phyloP scores from a whole-genome alignment of 2,888 invertebrate species.

The Platycheirus albimanus region DNA sequence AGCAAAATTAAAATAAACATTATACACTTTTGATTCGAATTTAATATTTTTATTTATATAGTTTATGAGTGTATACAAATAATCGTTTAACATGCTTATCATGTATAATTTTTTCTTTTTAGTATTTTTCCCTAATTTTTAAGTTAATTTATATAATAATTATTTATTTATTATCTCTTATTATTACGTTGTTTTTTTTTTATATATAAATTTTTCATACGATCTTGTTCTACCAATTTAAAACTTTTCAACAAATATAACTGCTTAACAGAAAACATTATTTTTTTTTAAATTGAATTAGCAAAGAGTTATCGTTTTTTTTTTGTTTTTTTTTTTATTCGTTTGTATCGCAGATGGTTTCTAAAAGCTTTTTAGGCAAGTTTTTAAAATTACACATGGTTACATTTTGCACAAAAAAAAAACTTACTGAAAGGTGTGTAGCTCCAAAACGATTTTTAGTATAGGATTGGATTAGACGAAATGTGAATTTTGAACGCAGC shows the following conservation, averaged over 20 bases:
- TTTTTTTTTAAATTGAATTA: conserved; percentile 6
- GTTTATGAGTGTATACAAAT: conserved; percentile 69
- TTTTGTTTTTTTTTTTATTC: not conserved
- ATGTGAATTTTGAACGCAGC: too few relatives aligned
- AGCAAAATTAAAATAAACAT: too few relatives aligned
- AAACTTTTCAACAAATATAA: conserved; percentile 26
- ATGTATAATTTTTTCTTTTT: not conserved
- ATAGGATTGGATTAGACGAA: too few relatives aligned
- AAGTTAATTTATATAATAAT: not conserved
- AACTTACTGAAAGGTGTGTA: too few relatives aligned
- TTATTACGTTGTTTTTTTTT: not conserved
- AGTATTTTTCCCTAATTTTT: not conserved
- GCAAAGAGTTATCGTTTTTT: not conserved
- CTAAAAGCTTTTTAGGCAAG: too few relatives aligned
- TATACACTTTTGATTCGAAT: not conserved
- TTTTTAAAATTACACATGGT: too few relatives aligned
- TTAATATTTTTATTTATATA: conserved; percentile 48
- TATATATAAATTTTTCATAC: not conserved
- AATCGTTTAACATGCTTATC: conserved; percentile 29
- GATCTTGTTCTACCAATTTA: conserved; percentile 14
- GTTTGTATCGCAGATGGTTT: conserved; percentile 29
- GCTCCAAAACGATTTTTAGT: too few relatives aligned
- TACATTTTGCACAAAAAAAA: too few relatives aligned
- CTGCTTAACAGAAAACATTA: conserved; percentile 12
- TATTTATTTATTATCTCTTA: not conserved